Evolutionary conservation across 2,113 vertebrate genomes (phyloP), one percentile per base, ranked within the genome.

Genomic region (Engraulis encrasicolus): DNA sequence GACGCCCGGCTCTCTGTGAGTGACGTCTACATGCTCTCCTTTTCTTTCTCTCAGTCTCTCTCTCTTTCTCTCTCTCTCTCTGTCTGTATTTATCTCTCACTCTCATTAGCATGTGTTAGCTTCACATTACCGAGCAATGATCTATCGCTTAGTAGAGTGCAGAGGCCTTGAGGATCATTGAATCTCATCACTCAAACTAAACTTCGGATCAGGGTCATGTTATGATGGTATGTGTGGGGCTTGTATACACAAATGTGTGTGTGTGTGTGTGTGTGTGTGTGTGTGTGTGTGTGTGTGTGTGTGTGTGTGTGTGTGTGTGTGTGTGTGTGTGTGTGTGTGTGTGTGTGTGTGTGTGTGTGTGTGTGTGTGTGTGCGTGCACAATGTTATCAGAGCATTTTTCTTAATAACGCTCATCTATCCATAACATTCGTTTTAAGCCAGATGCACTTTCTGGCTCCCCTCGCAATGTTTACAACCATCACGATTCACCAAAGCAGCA

Each of bases 341-440:
- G 58, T 31, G 7, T 31, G 58, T 27, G n/a, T 2, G 6, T 27
- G 58, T 27, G 58, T 11, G 27, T 27, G 58, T 27, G 12, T 66
- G 27, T 27, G 58, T 58, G 54, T 23, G 19, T n/a, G 54, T 58
- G 20, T 66, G 58, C 31, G 58, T 58, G 19, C 23, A 11, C 40
- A 45, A 45, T 66, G 58, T 66, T 66, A 78, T 87, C 87, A 90
- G 86, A 90, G 58, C 58, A 91, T 90, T 91, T 87, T 87, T 86
- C 87, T 88, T 91, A 91, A 91, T 92, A 90, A 92, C 84, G 82
- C 84, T 89, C 87, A 90, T 93, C 88, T 88, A 86, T 89, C 85
- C 88, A 86, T 88, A 61, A 31, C 80, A 87, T 86, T 81, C 9
- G 27, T 74, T 34, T 36, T 82, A 86, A 88, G 89, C 92, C 90